A percentile compares a stretch with the other conserved stretches of the same genome.
These are phyloP conservation scores for Caenorhabditis sulstoni DNA, from an alignment of 2,888 invertebrate species.

Conservation along the genomic window DNA sequence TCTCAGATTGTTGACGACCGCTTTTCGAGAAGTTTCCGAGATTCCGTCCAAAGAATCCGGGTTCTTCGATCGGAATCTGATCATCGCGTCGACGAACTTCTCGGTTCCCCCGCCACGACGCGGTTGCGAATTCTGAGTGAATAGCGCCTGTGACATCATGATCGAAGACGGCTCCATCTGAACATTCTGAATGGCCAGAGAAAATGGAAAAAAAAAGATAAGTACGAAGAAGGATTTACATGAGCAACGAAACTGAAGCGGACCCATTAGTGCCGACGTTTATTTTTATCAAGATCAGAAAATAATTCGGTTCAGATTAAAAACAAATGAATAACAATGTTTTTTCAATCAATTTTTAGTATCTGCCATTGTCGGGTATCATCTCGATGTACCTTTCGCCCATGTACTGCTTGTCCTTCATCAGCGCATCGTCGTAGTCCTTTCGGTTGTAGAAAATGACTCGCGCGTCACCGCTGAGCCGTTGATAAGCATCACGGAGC, in stretches of 20 bases:
- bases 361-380: constrained; percentile 61
- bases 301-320: no score
- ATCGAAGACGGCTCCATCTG: constrained; percentile 29
- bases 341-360: constrained; percentile 14
- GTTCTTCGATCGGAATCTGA: constrained; percentile 30
- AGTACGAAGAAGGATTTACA: constrained; percentile 17
- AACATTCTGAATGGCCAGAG: neutral
- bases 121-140: constrained; percentile 42
- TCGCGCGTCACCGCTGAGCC: constrained; percentile 66
- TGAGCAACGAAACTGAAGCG: neutral
- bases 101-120: constrained; percentile 41
- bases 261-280: neutral
- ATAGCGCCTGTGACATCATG: constrained; percentile 41
- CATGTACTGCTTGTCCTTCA: constrained; percentile 69
- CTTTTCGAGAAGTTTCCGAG: constrained; percentile 19
- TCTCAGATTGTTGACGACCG: constrained; percentile 23
- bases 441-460: constrained; percentile 59
- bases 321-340: no score
- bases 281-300: no score
- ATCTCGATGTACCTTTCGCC: constrained; percentile 63
- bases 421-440: constrained; percentile 67
- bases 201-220: neutral
- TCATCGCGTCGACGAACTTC: constrained; percentile 45
- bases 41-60: constrained; percentile 19
- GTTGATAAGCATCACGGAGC: constrained; percentile 59